Evolutionary conservation across 1,140 invertebrate species (phyloP).

Genomic region (Euglossa dilemma): DNA sequence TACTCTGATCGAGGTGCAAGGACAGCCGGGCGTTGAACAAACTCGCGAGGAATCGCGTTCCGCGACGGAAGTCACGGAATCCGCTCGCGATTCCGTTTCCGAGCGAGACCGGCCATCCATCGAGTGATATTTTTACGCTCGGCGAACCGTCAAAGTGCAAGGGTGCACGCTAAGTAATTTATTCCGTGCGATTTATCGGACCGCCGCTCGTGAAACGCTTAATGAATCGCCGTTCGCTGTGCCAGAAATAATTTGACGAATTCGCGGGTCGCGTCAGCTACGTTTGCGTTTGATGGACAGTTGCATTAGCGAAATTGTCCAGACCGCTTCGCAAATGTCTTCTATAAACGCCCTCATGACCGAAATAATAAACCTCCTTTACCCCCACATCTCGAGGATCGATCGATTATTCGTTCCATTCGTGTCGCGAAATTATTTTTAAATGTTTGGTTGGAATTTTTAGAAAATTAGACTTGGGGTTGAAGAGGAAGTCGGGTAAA

Average conservation of each 20-base stretch:
- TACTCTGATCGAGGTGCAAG: slow-evolving; percentile 11
- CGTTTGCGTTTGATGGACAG: slow-evolving; percentile 20
- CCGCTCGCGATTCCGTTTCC: not conserved
- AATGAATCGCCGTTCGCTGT: not conserved
- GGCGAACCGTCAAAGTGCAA: not conserved
- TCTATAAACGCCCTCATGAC: not conserved
- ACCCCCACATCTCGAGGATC: not conserved
- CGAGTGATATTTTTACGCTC: slow-evolving; percentile 14
- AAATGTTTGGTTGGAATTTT: too few species aligned
- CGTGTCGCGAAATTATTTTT: too few species aligned
- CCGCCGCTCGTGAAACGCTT: not conserved
- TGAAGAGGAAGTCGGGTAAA: too few species aligned
- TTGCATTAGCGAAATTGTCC: slow-evolving; percentile 30
- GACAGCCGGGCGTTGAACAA: not conserved
- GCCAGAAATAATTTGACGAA: slow-evolving; percentile 20
- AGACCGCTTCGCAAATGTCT: not conserved
- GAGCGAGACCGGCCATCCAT: not conserved
- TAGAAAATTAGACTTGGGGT: too few species aligned
- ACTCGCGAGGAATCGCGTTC: not conserved
- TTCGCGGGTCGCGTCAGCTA: too few species aligned
- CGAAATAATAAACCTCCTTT: not conserved
- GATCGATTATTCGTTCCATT: not conserved
- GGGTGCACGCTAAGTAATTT: slow-evolving; percentile 8
- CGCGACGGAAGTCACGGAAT: not conserved
- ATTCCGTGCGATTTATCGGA: slow-evolving; percentile 9